These are phyloP conservation scores for Podarcis lilfordi DNA, from an alignment of 2,797 vertebrate species.

Conservation along the genomic window DNA sequence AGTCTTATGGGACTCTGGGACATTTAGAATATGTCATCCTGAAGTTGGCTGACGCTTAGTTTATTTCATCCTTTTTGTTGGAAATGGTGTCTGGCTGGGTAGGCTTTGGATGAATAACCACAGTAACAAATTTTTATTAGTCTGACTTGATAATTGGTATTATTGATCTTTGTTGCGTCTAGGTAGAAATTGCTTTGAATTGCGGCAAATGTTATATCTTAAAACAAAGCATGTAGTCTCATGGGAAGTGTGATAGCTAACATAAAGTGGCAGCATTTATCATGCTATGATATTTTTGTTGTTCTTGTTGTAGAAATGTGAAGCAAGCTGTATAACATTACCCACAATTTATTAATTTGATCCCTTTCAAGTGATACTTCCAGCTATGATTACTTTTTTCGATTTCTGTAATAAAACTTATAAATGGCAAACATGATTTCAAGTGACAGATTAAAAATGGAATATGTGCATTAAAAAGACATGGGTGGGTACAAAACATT, in stretches of 20 bases:
- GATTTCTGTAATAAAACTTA: slow-evolving; percentile 17
- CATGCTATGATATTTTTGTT: slow-evolving; percentile 25
- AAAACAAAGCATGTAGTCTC: neutral
- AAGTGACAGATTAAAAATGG: slow-evolving; percentile 11
- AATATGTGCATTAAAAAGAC: slow-evolving; percentile 6
- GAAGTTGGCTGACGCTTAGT: neutral
- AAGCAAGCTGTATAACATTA: slow-evolving; percentile 4
- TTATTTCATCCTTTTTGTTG: neutral
- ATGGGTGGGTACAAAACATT: neutral
- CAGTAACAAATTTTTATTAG: slow-evolving; percentile 28
- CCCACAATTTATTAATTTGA: neutral
- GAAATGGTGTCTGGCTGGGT: neutral
- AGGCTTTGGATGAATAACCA: slow-evolving; percentile 35
- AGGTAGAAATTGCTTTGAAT: slow-evolving; percentile 12
- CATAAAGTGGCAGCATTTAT: neutral
- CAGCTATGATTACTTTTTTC: slow-evolving; percentile 2
- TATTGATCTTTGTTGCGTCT: slow-evolving; percentile 14
- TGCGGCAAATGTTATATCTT: neutral
- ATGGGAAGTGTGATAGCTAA: neutral
- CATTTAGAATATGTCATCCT: neutral
- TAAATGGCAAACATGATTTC: slow-evolving; percentile 19
- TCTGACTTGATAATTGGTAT: slow-evolving; percentile 3
- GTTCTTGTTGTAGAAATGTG: neutral
- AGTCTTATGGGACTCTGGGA: neutral
- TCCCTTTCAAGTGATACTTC: neutral